Percentiles rank a stretch among this genome's conserved stretches.
phyloP scores from a whole-genome alignment of 35 echinoderm and acorn worm species.

The Diadema setosum region DNA sequence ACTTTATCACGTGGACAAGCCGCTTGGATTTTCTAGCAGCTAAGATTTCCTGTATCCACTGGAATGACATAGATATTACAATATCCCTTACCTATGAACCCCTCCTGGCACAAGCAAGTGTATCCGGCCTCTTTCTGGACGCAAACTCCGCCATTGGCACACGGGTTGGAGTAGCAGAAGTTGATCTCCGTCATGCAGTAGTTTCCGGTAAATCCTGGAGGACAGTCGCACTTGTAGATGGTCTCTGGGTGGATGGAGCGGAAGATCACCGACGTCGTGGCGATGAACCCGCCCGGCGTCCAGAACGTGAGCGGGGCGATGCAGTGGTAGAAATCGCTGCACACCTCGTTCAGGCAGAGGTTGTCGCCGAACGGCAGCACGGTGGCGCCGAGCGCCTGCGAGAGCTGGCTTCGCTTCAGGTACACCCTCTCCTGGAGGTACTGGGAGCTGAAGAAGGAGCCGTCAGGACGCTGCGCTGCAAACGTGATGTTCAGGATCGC shows the following conservation, averaged over 20 bases:
- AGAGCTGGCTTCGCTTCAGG: conserved; percentile 66
- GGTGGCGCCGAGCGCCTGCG: conserved; percentile 39
- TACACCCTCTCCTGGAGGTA: conserved; percentile 91
- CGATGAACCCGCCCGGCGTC: conserved; percentile 71
- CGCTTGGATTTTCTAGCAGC: too few species aligned
- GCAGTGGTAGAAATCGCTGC: conserved; percentile 67
- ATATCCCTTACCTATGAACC: conserved; percentile 80
- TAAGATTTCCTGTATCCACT: too few species aligned
- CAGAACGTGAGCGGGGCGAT: conserved; percentile 78
- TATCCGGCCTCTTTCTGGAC: conserved; percentile 82
- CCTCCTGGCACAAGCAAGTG: conserved; percentile 74
- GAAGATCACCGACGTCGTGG: conserved; percentile 83
- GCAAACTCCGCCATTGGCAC: conserved; percentile 74
- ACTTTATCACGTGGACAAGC: too few species aligned
- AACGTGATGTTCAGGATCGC: conserved; percentile 87
- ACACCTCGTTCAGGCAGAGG: conserved; percentile 90
- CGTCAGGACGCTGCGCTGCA: conserved; percentile 69
- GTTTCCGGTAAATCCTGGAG: conserved; percentile 91
- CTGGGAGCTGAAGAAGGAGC: conserved; percentile 80
- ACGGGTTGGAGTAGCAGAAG: conserved; percentile 97
- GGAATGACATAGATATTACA: neutral
- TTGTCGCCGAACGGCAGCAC: conserved; percentile 96
- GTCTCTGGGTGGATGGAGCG: conserved; percentile 90
- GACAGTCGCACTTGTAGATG: conserved; percentile 92
- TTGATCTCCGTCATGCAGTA: conserved; percentile 97